A percentile compares a stretch with the other conserved stretches of the same genome.
These are phyloP conservation scores for Crypturellus tataupa DNA, from an alignment of 2,797 vertebrate genomes.

Conservation along the genomic window DNA sequence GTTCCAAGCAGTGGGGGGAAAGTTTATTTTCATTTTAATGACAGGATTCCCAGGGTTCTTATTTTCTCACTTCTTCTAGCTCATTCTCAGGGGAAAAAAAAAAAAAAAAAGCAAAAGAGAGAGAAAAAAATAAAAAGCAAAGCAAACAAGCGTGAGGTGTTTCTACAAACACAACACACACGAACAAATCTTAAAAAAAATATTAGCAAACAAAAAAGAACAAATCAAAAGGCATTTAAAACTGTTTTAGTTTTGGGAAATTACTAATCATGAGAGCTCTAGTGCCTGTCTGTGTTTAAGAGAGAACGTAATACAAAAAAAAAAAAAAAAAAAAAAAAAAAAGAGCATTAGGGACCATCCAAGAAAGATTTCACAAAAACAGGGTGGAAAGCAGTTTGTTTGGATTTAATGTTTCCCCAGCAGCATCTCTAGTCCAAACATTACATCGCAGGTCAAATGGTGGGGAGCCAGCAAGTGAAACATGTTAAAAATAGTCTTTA, in stretches of 20 bases:
- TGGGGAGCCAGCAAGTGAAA: constrained; percentile 59
- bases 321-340: neutral
- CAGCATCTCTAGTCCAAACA: constrained; percentile 71
- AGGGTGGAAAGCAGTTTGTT: constrained; percentile 59
- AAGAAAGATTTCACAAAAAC: constrained; percentile 64
- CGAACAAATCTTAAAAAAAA: neutral
- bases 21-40: neutral
- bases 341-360: constrained; percentile 38
- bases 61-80: constrained; percentile 6
- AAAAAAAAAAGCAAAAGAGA: neutral
- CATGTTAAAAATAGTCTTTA: constrained; percentile 54
- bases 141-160: neutral
- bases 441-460: constrained; percentile 66
- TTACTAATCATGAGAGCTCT: constrained; percentile 23
- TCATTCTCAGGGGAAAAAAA: neutral
- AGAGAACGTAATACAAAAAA: constrained; percentile 47
- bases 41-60: constrained; percentile 11
- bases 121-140: neutral
- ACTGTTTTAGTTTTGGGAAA: constrained; percentile 9
- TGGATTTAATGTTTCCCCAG: constrained; percentile 63
- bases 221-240: neutral
- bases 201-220: neutral
- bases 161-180: constrained; percentile 9
- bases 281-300: neutral
- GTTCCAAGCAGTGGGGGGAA: constrained; percentile 30